Base-by-base conservation (phyloP, 2,888 invertebrate species). In the Caenorhabditis japonica region DNA sequence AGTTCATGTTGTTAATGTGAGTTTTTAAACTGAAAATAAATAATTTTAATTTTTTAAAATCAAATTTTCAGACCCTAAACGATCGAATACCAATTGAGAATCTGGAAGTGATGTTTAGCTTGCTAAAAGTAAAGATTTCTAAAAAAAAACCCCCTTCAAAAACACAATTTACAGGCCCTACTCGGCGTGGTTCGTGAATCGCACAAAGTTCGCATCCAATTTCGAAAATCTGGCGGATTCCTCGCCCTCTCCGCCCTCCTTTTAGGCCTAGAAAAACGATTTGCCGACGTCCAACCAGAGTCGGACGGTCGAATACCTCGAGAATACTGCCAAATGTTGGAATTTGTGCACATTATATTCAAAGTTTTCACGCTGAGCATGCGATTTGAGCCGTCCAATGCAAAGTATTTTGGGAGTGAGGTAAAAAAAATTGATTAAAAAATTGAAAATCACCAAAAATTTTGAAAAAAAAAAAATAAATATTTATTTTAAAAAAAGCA, bases 341-440 rank as follows among this genome's bases (percentile, higher is more conserved):
- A 79, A 30, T 81, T 86, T 47, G 75, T 87, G 17, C 77, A 87
- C 21, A 62, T 84, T 13, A 83, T 86, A 23, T 84, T 86, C 77
- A 83, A 83, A 46, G 78, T 80, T 3, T 60, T 99, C 80, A 94
- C 94, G 72, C 94, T 96, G 0, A 96, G 97, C 1, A 97, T 99
- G 97, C 91, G 99, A 82, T 99, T 96, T 88, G 99, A 99, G 89
- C 99, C 99, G 1, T 97, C 97, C 0, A 99, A 99, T 89, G 97
- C 97, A 0, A 95, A 95, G 88, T 95, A 95, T 90, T 99, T 99
- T 90, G 93, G 95, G 87, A 93, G 94, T 78, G 97, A 99, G 91
- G 93, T 93, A 84, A 87, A n/a, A n/a, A n/a, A n/a, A n/a, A n/a
- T n/a, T n/a, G n/a, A n/a, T n/a, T n/a, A n/a, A n/a, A n/a, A n/a